Evolutionary conservation across 2,113 vertebrate genomes (phyloP).

Genomic region (Condylura cristata): DNA sequence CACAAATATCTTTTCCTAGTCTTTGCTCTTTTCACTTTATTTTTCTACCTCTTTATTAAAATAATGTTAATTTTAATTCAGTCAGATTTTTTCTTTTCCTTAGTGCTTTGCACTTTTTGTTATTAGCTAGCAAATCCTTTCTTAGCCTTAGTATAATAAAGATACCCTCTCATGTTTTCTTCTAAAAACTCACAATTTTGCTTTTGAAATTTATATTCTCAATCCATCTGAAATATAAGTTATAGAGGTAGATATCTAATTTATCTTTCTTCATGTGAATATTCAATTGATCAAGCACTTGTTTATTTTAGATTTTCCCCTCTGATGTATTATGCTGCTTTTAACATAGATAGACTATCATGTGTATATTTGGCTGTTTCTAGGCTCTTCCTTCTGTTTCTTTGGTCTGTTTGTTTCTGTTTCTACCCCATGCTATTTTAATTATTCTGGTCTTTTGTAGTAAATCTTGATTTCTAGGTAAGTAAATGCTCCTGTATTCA

Average conservation of each 20-base stretch:
- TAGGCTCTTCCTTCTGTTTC: not conserved
- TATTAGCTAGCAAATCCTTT: not conserved
- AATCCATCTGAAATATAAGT: not conserved
- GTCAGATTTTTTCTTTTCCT: not conserved
- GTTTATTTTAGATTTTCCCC: not conserved
- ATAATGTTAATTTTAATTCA: not conserved
- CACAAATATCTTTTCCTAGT: not conserved
- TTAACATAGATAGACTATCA: not conserved
- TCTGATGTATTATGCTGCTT: not conserved
- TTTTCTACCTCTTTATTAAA: not conserved
- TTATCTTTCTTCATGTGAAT: not conserved
- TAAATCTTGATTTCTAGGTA: not conserved
- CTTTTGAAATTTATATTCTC: not conserved
- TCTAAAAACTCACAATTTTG: not conserved
- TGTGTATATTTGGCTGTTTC: not conserved
- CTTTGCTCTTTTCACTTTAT: not conserved
- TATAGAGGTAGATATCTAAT: not conserved
- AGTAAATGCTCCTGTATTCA: not conserved
- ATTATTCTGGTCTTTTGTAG: not conserved
- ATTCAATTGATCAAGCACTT: not conserved
- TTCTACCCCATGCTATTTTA: not conserved
- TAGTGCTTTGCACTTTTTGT: not conserved
- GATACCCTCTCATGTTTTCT: not conserved
- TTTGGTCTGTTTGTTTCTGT: not conserved
- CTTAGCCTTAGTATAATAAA: not conserved